A percentile compares a stretch with the other conserved stretches of the same genome.
Conservation (phyloP, 2,797 vertebrate genomes). For the Hozukius guyotensis region DNA sequence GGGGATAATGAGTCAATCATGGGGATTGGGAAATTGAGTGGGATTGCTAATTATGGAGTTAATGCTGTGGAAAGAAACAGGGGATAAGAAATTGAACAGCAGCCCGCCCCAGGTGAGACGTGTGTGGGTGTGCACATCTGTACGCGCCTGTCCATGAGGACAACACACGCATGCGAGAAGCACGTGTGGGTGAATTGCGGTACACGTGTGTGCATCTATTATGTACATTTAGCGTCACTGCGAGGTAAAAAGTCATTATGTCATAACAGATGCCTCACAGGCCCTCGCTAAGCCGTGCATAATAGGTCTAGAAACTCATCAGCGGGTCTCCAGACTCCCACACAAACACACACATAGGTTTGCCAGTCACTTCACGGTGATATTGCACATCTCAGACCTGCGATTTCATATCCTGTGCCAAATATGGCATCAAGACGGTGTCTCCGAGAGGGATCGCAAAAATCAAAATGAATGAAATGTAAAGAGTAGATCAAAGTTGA, state of each 20-base stretch:
- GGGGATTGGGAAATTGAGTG: slow-evolving; percentile 49
- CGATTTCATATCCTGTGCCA: slow-evolving; percentile 17
- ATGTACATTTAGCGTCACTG: slow-evolving; percentile 35
- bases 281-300: slow-evolving; percentile 40
- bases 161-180: background rate
- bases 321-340: slow-evolving; percentile 48
- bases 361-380: slow-evolving; percentile 27
- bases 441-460: background rate
- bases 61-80: slow-evolving; percentile 60
- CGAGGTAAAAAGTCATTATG: slow-evolving; percentile 50
- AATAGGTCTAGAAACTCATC: slow-evolving; percentile 67
- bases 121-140: slow-evolving; percentile 21
- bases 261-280: slow-evolving; percentile 53
- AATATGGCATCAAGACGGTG: background rate
- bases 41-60: slow-evolving; percentile 66
- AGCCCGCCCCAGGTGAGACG: slow-evolving; percentile 43
- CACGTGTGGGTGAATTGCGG: background rate
- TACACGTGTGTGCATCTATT: slow-evolving; percentile 17
- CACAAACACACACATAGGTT: slow-evolving; percentile 22
- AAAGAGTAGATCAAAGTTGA: background rate
- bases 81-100: slow-evolving; percentile 44
- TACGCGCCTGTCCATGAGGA: background rate
- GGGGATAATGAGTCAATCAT: slow-evolving; percentile 68
- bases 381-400: slow-evolving; percentile 22
- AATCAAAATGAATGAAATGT: background rate